Conservation (phyloP, 2,113 vertebrate genomes). For the Erythrocercus mccallii region DNA sequence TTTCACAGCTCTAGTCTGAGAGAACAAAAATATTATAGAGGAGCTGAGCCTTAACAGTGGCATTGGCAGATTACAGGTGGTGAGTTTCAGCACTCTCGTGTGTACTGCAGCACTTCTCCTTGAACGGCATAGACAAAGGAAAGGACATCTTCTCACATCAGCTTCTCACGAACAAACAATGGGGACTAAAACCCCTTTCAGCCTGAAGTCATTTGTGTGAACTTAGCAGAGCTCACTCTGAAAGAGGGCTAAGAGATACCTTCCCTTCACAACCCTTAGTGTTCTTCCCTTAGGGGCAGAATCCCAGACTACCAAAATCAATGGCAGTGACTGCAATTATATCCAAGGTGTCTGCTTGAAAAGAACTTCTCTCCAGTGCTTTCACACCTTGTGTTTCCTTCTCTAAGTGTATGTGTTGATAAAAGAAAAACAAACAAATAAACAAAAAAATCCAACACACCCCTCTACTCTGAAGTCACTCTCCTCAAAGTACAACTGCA, state of each 20-base stretch:
- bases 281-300: neutral
- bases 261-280: neutral
- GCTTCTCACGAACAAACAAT: neutral
- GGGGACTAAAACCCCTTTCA: neutral
- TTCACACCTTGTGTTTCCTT: neutral
- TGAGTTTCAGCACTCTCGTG: neutral
- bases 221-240: neutral
- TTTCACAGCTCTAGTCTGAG: neutral
- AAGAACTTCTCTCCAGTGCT: neutral
- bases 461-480: neutral
- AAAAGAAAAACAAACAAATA: neutral
- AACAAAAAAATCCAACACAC: neutral
- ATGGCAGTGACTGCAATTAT: neutral
- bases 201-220: neutral
- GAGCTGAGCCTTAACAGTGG: neutral
- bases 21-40: neutral
- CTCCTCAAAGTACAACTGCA: neutral
- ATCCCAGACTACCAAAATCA: neutral
- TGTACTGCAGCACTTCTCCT: neutral
- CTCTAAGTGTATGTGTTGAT: neutral
- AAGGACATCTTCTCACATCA: neutral
- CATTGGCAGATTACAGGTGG: neutral
- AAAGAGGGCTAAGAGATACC: neutral
- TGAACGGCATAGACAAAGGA: neutral
- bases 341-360: neutral